These are phyloP conservation scores for Arrhopalites spinosus DNA, from an alignment of 2,888 invertebrate species.

Conservation along the genomic window DNA sequence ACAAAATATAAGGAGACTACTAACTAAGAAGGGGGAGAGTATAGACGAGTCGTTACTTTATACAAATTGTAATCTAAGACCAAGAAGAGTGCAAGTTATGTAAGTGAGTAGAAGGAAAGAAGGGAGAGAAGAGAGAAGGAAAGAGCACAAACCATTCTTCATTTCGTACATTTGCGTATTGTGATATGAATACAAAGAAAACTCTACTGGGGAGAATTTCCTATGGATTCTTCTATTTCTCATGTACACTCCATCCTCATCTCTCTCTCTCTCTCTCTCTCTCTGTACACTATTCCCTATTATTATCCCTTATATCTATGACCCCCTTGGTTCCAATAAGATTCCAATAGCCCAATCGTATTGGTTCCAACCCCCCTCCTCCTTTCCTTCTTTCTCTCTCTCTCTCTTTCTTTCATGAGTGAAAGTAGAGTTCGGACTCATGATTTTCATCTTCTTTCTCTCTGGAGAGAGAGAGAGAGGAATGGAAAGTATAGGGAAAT, in stretches of 20 bases:
- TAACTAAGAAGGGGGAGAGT: not conserved
- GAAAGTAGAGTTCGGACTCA: no score
- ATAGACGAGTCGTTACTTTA: not conserved
- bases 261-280: no score
- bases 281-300: no score
- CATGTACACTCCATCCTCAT: constrained; percentile 9
- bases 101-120: not conserved
- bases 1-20: not conserved
- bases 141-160: constrained; percentile 35
- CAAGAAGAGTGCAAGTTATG: not conserved
- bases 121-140: constrained; percentile 12
- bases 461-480: not conserved
- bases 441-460: not conserved
- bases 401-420: no score
- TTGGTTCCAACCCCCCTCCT: no score
- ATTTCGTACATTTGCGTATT: constrained; percentile 38
- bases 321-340: no score
- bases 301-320: no score
- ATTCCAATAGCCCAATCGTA: no score
- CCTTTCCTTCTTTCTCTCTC: not conserved
- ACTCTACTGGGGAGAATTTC: constrained; percentile 34
- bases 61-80: not conserved
- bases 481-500: not conserved
- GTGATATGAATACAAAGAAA: constrained; percentile 35
- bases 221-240: constrained; percentile 30